Base-by-base conservation (phyloP, 2,888 invertebrate genomes). In the Patella pellucida region DNA sequence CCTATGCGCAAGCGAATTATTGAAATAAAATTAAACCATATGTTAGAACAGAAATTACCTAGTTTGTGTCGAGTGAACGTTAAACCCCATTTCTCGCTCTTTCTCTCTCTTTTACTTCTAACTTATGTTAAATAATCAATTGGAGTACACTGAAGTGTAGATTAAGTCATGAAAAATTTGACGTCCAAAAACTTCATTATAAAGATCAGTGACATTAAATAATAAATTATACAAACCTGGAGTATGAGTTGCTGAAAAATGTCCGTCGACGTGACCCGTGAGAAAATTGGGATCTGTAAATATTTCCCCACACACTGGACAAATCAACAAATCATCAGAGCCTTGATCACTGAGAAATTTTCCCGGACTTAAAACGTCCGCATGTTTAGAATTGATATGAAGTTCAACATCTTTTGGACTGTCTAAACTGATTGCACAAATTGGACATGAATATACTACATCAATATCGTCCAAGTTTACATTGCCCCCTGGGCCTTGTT, bases 341-440 rank as follows among this genome's bases (percentile, higher is more conserved):
- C 73, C 31, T 50, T 52, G 67, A 69, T 70, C n/a, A 27, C 41
- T 19, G 23, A 41, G 27, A 15, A 15, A 41, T 14, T 85, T 91
- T 85, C 89, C 92, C 92, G 94, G 95, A 90, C 95, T 95, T 75
- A 95, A 92, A 83, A 95, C 94, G 91, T 96, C 96, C 86, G 94
- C 93, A 89, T 96, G 96, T 86, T 95, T 95, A 76, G 95, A 94
- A 91, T 96, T 96, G 0, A 96, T 96, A 88, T 96, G 96, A 72
- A 95, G 91, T 90, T 96, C 96, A 72, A 96, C 93, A 89, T 95
- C 95, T 2, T 94, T 93, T 54, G 85, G 84, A 41, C 86, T 84
- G 68, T 84, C 81, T n/a, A 94, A 94, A 83, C 94, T 94, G 70
- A 93, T 92, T 88, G 95, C 93, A 91, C 96, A 96, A 69, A 96